Evolutionary conservation across 2,888 invertebrate genomes (phyloP).

Genomic region (Plagodis dolabraria): DNA sequence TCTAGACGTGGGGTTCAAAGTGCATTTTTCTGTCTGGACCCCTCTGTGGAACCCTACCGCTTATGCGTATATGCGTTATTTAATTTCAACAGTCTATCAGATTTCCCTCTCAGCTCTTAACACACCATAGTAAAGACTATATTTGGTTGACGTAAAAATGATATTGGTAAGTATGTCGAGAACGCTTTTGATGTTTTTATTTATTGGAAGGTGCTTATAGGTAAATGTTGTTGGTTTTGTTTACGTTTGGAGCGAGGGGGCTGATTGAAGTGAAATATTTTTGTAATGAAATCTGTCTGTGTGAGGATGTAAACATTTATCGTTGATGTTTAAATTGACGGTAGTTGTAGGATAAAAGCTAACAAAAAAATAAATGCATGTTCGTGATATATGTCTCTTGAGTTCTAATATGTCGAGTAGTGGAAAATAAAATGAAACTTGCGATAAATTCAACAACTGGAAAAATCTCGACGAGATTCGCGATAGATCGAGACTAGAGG

Average conservation of each 20-base stretch:
- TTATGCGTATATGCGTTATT: slow-evolving; percentile 67
- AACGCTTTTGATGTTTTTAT: slow-evolving; percentile 30
- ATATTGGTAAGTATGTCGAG: slow-evolving; percentile 15
- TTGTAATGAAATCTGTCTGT: slow-evolving; percentile 16
- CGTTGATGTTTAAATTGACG: not conserved
- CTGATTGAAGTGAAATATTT: slow-evolving; percentile 21
- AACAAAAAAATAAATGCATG: too few species aligned
- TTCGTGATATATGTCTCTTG: too few species aligned
- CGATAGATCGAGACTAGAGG: too few species aligned
- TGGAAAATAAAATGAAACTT: too few species aligned
- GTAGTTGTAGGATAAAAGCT: too few species aligned
- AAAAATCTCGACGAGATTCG: too few species aligned
- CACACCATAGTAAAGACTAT: slow-evolving; percentile 25
- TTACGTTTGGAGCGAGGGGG: slow-evolving; percentile 31
- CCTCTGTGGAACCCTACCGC: slow-evolving; percentile 66
- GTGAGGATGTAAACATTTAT: not conserved
- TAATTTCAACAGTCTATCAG: slow-evolving; percentile 55
- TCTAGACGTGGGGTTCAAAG: slow-evolving; percentile 82
- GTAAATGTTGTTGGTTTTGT: slow-evolving; percentile 29
- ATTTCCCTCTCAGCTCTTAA: slow-evolving; percentile 29
- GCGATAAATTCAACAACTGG: too few species aligned
- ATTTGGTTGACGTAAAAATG: slow-evolving; percentile 27
- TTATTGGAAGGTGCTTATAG: slow-evolving; percentile 28
- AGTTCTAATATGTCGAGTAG: too few species aligned
- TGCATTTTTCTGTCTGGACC: slow-evolving; percentile 83